phyloP scores from a whole-genome alignment of 1,140 invertebrate species.

The Meloidogyne exigua region DNA sequence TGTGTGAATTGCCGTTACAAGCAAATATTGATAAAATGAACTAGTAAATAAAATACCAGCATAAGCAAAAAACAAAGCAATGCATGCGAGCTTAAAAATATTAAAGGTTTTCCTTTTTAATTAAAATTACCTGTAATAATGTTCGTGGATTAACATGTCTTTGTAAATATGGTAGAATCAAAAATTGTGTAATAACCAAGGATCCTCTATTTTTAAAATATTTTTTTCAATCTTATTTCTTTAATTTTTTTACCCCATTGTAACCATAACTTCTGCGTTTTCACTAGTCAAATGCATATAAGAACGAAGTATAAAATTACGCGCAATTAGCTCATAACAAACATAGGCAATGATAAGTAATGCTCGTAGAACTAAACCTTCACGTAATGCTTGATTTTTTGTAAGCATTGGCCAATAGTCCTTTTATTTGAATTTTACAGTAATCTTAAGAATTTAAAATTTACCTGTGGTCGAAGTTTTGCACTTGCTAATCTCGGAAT shows the following conservation, averaged over 20 bases:
- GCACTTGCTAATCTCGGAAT: slow-evolving; percentile 58
- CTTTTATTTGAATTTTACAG: slow-evolving; percentile 9
- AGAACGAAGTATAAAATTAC: slow-evolving; percentile 60
- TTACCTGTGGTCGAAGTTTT: slow-evolving; percentile 53
- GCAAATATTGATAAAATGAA: slow-evolving; percentile 56
- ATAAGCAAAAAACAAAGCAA: slow-evolving; percentile 52
- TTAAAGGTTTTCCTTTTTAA: not conserved
- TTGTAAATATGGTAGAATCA: slow-evolving; percentile 57
- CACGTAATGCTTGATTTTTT: slow-evolving; percentile 54
- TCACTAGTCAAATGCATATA: slow-evolving; percentile 61
- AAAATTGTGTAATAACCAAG: slow-evolving; percentile 54
- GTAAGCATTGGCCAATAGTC: slow-evolving; percentile 63
- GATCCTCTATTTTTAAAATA: slow-evolving; percentile 26
- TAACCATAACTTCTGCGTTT: slow-evolving; percentile 58
- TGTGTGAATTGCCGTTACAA: slow-evolving; percentile 59
- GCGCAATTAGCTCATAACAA: slow-evolving; percentile 63
- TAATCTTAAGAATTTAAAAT: not conserved
- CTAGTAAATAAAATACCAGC: slow-evolving; percentile 50
- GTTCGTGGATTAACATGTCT: slow-evolving; percentile 46
- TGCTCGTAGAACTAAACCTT: slow-evolving; percentile 55
- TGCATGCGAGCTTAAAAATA: slow-evolving; percentile 44
- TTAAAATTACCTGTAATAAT: slow-evolving; percentile 36
- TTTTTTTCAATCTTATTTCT: not conserved
- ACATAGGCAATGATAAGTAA: slow-evolving; percentile 59
- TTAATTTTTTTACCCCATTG: slow-evolving; percentile 47